A percentile compares a stretch with the other conserved stretches of the same genome.
phyloP scores from a whole-genome alignment of 2,888 invertebrate species.

The Chrysodeixis includens region DNA sequence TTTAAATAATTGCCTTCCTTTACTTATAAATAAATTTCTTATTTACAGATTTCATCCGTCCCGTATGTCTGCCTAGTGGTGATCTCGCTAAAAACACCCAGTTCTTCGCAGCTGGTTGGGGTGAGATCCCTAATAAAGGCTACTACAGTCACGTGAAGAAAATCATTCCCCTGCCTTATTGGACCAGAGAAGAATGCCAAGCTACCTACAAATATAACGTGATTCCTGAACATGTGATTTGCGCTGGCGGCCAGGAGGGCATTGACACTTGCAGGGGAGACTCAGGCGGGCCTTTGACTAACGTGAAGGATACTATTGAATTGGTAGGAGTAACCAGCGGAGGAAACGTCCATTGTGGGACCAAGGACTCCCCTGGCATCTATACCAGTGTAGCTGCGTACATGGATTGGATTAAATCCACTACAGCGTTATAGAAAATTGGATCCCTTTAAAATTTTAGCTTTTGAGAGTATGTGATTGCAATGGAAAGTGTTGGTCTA shows the following conservation, averaged over 20 bases:
- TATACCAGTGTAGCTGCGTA: slow-evolving; percentile 67
- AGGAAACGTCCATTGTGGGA: slow-evolving; percentile 65
- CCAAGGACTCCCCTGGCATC: slow-evolving; percentile 65
- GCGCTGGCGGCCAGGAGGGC: slow-evolving; percentile 68
- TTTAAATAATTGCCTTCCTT: too few species aligned
- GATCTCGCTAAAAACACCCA: slow-evolving; percentile 39
- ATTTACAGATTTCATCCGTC: slow-evolving; percentile 70
- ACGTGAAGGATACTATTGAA: slow-evolving; percentile 54
- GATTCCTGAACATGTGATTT: slow-evolving; percentile 63
- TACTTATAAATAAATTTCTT: slow-evolving; percentile 19
- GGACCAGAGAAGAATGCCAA: slow-evolving; percentile 54
- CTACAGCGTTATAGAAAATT: slow-evolving; percentile 28
- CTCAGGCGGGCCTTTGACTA: slow-evolving; percentile 70
- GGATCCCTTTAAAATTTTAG: slow-evolving; percentile 3
- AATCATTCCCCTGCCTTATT: slow-evolving; percentile 61
- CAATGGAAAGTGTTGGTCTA: neutral
- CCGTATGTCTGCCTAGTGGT: slow-evolving; percentile 66
- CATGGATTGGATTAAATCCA: slow-evolving; percentile 64
- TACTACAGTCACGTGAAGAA: slow-evolving; percentile 65
- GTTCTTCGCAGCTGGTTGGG: slow-evolving; percentile 69
- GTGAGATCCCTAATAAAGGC: slow-evolving; percentile 53
- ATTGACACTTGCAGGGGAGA: slow-evolving; percentile 72
- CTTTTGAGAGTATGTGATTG: neutral
- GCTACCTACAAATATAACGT: slow-evolving; percentile 47
- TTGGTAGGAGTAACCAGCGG: slow-evolving; percentile 68